Base-by-base conservation (phyloP, 2,888 invertebrate genomes). In the Drosophila yooni region DNA sequence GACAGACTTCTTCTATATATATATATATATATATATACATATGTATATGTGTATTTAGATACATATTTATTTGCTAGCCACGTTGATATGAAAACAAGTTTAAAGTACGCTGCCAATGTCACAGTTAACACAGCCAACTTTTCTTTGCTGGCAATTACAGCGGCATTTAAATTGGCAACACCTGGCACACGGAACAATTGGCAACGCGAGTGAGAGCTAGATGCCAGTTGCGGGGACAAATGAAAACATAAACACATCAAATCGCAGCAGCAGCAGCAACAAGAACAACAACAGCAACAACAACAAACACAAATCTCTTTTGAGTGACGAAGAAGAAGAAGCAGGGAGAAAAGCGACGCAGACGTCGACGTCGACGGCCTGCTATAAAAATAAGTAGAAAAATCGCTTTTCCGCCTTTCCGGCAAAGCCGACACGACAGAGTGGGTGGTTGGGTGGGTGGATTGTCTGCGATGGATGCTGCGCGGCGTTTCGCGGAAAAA, bases 341-440 rank as follows among this genome's bases (percentile, higher is more conserved):
- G 43, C 50, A 50, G 27, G 33, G 58, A 13, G 21, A 50, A 34
- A 25, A 48, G 38, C 18, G 38, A 34, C 48, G 57, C 56, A 43
- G 50, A 50, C 51, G 60, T 46, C 15, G 46, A 46, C 46, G 46
- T 46, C 46, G 46, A 46, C 46, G 38, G 57, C 56, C 38, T 64
- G 71, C 71, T 82, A 72, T 74, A 82, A 79, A 87, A 82, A 89
- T 83, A 82, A 80, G 79, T 70, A 82, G 80, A 82, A 82, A 88
- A 90, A 90, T 85, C 79, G 82, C 81, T 90, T 90, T 91, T 90
- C 91, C 90, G 82, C 77, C 62, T 77, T 74, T 75, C 70, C 70
- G 74, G 72, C 71, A 62, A 46, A 53, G 33, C 68, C 61, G 51
- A 48, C 38, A 48, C 33, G 25, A 52, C 52, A 38, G 70, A 34